Percentiles rank a stretch among this genome's conserved stretches.
Conservation (phyloP, 2,113 vertebrate species). For the Aphelocoma coerulescens region DNA sequence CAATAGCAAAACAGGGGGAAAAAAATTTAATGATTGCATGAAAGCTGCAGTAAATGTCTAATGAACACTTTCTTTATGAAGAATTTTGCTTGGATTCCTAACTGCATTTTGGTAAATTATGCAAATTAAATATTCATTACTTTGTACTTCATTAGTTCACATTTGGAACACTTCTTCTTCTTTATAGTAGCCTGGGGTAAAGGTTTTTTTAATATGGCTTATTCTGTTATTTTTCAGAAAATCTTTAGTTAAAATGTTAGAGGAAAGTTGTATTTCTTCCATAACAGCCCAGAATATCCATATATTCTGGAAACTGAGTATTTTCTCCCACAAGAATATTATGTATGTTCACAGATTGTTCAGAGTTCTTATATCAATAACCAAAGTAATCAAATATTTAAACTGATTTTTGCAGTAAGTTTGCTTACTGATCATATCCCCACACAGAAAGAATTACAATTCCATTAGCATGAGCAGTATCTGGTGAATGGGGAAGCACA, state of each 20-base stretch:
- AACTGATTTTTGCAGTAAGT: constrained; percentile 27
- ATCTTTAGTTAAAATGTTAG: constrained; percentile 60
- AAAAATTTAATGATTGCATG: constrained; percentile 51
- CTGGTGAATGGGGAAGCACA: background rate
- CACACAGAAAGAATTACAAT: background rate
- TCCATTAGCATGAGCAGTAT: background rate
- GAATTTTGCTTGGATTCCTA: constrained; percentile 73
- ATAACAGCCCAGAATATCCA: background rate
- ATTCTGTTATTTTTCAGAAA: constrained; percentile 70
- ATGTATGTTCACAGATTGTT: background rate
- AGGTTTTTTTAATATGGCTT: constrained; percentile 55
- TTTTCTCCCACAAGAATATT: constrained; percentile 21
- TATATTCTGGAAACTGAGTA: background rate
- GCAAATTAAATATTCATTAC: constrained; percentile 86
- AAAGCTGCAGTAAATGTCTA: constrained; percentile 62
- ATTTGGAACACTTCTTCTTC: constrained; percentile 76
- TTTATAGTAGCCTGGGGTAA: constrained; percentile 75
- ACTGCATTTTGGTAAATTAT: constrained; percentile 78
- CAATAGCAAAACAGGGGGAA: background rate
- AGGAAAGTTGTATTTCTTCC: constrained; percentile 47
- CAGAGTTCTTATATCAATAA: constrained; percentile 47
- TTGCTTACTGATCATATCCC: constrained; percentile 17
- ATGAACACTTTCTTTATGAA: constrained; percentile 75
- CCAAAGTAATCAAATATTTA: constrained; percentile 46
- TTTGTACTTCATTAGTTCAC: constrained; percentile 79